A percentile compares a stretch with the other conserved stretches of the same genome.
Evolutionary conservation across 2,888 invertebrate species (phyloP).

Genomic region (Acanthosepion lycidas): DNA sequence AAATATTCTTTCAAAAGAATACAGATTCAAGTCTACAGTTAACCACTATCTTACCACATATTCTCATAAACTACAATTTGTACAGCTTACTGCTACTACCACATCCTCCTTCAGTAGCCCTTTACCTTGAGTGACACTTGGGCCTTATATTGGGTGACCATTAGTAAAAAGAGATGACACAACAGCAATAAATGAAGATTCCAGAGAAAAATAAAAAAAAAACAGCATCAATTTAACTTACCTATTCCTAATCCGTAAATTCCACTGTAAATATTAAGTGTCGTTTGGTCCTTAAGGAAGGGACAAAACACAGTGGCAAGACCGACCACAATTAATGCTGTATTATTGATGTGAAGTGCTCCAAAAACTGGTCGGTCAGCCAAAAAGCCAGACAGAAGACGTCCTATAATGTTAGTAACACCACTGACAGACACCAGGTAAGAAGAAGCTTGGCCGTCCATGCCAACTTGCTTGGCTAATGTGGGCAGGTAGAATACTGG

Average conservation of each 20-base stretch:
- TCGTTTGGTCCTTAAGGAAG: constrained; percentile 78
- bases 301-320: constrained; percentile 88
- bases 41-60: no score
- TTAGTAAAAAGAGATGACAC: no score
- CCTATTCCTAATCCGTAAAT: constrained; percentile 94
- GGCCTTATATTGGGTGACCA: no score
- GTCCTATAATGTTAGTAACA: constrained; percentile 91
- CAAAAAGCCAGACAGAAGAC: constrained; percentile 84
- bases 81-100: no score
- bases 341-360: constrained; percentile 90
- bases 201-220: no score
- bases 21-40: no score
- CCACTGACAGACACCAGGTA: constrained; percentile 90
- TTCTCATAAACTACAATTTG: no score
- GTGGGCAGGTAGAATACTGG: constrained; percentile 89
- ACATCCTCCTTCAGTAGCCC: no score
- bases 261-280: constrained; percentile 86
- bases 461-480: constrained; percentile 78
- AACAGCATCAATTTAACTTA: constrained; percentile 76
- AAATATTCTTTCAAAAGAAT: no score
- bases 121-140: no score
- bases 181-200: no score
- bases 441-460: constrained; percentile 76
- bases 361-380: constrained; percentile 87
- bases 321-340: constrained; percentile 91